These are phyloP conservation scores for Drosophila subpulchrella DNA, from an alignment of 1,140 invertebrate genomes.

Conservation along the genomic window DNA sequence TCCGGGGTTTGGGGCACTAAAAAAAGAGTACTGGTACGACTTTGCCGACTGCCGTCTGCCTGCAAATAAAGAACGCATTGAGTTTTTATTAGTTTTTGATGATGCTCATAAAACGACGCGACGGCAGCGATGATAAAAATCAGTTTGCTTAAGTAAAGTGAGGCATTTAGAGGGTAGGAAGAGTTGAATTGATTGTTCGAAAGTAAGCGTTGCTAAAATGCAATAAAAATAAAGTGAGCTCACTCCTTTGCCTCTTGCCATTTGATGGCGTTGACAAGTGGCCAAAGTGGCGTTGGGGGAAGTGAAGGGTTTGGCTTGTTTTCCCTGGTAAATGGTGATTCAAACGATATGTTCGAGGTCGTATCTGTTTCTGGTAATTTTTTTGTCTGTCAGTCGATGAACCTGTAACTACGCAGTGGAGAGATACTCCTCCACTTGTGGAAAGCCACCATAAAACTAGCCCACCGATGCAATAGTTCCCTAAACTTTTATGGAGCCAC, in stretches of 20 bases:
- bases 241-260: constrained; percentile 40
- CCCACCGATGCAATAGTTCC: constrained; percentile 3
- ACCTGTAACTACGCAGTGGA: constrained; percentile 2
- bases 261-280: constrained; percentile 56
- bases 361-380: neutral
- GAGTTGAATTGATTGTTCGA: constrained; percentile 66
- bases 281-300: constrained; percentile 1
- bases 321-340: constrained; percentile 16
- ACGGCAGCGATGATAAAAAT: constrained; percentile 79
- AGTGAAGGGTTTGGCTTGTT: neutral
- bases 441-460: constrained; percentile 3
- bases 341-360: constrained; percentile 8
- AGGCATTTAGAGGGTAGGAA: constrained; percentile 56
- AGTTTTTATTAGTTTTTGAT: constrained; percentile 83
- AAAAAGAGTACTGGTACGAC: constrained; percentile 15
- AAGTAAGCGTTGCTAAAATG: constrained; percentile 74
- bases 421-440: constrained; percentile 7
- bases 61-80: constrained; percentile 82
- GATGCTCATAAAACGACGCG: constrained; percentile 80
- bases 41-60: constrained; percentile 38
- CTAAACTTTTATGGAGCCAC: constrained; percentile 6
- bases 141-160: constrained; percentile 81
- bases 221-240: constrained; percentile 62
- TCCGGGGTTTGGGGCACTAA: neutral
- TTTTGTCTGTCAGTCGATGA: constrained; percentile 19